Percentiles rank a stretch among this genome's conserved stretches.
Conservation (phyloP, 2,888 invertebrate genomes). For the Limnephilus lunatus region DNA sequence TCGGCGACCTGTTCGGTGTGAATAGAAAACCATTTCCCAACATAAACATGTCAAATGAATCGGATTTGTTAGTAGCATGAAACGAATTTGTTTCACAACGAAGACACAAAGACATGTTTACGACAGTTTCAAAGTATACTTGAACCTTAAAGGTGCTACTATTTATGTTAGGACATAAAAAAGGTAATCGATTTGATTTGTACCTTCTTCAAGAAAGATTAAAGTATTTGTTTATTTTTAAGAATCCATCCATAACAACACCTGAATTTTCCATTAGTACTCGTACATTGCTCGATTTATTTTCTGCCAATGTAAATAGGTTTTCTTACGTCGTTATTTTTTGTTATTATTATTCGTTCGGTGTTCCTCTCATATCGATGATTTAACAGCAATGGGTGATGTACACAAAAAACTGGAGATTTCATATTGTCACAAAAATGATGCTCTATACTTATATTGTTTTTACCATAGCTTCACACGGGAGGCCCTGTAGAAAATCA, state of each 20-base stretch:
- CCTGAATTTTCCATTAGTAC: background rate
- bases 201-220: background rate
- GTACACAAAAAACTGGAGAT: no score
- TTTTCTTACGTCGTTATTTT: background rate
- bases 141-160: background rate
- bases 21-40: constrained; percentile 27
- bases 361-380: background rate
- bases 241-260: background rate
- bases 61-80: constrained; percentile 20
- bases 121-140: constrained; percentile 14
- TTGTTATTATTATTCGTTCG: background rate
- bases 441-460: no score
- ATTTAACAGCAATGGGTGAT: no score
- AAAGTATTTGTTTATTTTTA: background rate
- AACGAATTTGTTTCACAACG: constrained; percentile 23
- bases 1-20: background rate
- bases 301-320: background rate
- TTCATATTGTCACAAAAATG: no score
- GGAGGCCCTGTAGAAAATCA: no score
- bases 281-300: background rate
- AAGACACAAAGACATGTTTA: constrained; percentile 22
- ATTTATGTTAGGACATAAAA: background rate
- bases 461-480: no score
- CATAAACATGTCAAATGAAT: constrained; percentile 45
- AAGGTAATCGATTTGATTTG: background rate